Percentiles rank a stretch among this genome's conserved stretches.
Conservation (phyloP, 2,113 vertebrate species). For the Galemys pyrenaicus region DNA sequence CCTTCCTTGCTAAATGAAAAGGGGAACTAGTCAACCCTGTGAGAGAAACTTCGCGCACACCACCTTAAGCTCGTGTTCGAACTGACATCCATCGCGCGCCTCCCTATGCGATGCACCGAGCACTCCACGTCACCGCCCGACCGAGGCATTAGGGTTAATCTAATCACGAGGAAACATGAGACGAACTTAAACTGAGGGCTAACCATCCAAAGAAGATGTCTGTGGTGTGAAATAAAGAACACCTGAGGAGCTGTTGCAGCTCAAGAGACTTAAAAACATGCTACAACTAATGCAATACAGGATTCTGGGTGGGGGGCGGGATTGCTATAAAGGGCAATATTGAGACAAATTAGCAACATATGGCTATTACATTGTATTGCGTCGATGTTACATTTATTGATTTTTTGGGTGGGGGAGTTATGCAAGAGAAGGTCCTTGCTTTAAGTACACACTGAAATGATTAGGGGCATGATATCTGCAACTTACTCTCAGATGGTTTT, state of each 20-base stretch:
- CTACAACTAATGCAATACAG: background rate
- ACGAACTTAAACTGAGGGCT: background rate
- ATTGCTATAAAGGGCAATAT: background rate
- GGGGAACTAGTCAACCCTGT: background rate
- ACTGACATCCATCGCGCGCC: background rate
- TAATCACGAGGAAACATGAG: background rate
- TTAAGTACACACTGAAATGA: constrained; percentile 7
- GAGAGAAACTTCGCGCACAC: background rate
- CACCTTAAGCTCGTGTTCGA: background rate
- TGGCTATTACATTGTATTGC: background rate
- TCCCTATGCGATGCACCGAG: background rate
- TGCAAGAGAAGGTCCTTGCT: no score
- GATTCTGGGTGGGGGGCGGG: background rate
- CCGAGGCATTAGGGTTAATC: background rate
- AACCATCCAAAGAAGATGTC: background rate
- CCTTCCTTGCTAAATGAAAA: background rate
- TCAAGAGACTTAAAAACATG: background rate
- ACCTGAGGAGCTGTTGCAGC: constrained; percentile 2
- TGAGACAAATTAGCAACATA: background rate
- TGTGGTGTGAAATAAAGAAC: background rate
- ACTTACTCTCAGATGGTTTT: background rate
- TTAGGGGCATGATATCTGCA: background rate
- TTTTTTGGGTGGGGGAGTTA: background rate
- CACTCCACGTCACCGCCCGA: background rate
- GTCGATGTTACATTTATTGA: background rate